Percentiles rank a stretch among this genome's conserved stretches.
Conservation (phyloP, 2,113 vertebrate genomes). For the Microtus oregoni region DNA sequence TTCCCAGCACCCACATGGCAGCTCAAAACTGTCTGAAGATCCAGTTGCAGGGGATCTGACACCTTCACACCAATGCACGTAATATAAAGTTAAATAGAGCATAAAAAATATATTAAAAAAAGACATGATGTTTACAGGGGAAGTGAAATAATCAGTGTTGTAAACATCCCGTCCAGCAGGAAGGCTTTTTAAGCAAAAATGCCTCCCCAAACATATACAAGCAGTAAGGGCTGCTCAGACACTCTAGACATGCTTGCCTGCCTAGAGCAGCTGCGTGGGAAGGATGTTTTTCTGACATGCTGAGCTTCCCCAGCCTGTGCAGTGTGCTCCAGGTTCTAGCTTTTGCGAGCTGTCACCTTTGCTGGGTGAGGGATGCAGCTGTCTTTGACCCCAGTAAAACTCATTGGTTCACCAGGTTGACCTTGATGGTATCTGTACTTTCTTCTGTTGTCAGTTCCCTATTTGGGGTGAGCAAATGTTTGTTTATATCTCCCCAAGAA, state of each 20-base stretch:
- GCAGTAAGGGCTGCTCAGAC: not conserved
- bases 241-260: not conserved
- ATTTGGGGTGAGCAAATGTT: not conserved
- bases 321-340: not conserved
- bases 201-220: not conserved
- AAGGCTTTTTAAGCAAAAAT: not conserved
- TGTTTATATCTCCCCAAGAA: not conserved
- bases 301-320: not conserved
- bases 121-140: not conserved
- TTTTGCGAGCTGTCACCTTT: not conserved
- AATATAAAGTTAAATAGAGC: too few species aligned
- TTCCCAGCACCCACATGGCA: too few species aligned
- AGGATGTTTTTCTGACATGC: not conserved
- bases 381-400: not conserved
- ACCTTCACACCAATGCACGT: too few species aligned
- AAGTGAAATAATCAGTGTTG: not conserved
- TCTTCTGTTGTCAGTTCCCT: not conserved
- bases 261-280: not conserved
- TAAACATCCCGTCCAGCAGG: not conserved
- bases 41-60: too few species aligned
- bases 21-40: too few species aligned
- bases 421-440: not conserved
- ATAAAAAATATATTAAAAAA: too few species aligned
- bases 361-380: not conserved
- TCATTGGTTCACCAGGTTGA: not conserved